These are phyloP conservation scores for Vulpes lagopus DNA, from an alignment of 2,113 vertebrate species.

Conservation along the genomic window DNA sequence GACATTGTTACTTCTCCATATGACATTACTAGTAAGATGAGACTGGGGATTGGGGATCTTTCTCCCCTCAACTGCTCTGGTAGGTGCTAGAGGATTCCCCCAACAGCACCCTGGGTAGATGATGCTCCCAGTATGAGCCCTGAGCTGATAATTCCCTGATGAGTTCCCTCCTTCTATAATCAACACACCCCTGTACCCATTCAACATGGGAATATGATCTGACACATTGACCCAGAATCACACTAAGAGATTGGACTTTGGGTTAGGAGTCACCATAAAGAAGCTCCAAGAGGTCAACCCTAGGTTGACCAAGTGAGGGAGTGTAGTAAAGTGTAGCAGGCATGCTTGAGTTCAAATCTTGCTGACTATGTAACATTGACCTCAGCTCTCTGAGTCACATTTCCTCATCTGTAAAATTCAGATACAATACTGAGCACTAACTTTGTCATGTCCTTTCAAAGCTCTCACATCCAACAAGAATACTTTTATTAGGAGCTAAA, in stretches of 20 bases:
- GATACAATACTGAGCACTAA: background rate
- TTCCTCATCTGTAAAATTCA: background rate
- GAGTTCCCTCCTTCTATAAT: background rate
- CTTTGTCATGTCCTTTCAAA: background rate
- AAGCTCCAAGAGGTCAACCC: background rate
- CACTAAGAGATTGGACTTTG: background rate
- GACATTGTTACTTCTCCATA: rapidly evolving
- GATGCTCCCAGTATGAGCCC: background rate
- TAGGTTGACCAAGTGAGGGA: background rate
- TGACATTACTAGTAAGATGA: background rate
- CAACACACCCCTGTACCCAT: background rate
- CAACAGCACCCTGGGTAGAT: background rate
- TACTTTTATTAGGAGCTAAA: background rate
- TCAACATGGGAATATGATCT: background rate
- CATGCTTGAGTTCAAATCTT: background rate
- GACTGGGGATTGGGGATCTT: background rate
- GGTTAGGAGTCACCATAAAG: background rate
- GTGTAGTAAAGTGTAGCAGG: background rate
- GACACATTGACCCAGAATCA: background rate
- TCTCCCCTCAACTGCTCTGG: background rate
- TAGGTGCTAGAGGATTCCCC: background rate
- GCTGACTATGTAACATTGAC: background rate
- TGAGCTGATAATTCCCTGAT: no score
- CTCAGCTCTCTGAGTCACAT: background rate
- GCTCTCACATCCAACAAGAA: background rate